Evolutionary conservation across 2,797 vertebrate genomes (phyloP).

Genomic region (Muscicapa comitata): DNA sequence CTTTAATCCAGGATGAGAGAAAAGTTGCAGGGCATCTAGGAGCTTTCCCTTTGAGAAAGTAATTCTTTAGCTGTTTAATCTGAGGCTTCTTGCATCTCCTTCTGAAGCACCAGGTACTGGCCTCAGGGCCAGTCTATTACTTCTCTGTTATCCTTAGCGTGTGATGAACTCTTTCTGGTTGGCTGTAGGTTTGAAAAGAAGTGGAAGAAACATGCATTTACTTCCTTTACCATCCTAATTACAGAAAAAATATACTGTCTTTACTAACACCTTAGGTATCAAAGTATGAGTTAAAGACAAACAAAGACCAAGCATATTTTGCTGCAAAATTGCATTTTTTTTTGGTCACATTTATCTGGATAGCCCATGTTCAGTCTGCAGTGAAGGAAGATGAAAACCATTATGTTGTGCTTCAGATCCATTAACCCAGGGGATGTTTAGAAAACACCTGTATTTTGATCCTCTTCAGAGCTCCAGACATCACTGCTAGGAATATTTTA

Average conservation of each 20-base stretch:
- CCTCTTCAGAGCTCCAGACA: not conserved
- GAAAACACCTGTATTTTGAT: not conserved
- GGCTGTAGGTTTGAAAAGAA: not conserved
- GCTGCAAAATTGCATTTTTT: not conserved
- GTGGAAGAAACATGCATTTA: not conserved
- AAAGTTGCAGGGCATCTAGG: not conserved
- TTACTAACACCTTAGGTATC: not conserved
- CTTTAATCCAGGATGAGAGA: not conserved
- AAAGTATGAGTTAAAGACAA: not conserved
- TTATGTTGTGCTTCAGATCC: not conserved
- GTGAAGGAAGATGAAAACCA: not conserved
- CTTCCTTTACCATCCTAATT: not conserved
- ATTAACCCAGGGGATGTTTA: not conserved
- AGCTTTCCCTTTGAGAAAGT: not conserved
- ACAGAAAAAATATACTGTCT: not conserved
- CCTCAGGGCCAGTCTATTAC: not conserved
- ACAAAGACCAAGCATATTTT: not conserved
- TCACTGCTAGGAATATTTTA: not conserved
- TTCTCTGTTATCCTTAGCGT: not conserved
- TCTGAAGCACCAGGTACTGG: not conserved
- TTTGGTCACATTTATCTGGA: accelerated
- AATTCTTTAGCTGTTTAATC: not conserved
- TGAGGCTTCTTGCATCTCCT: not conserved
- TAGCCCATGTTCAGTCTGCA: not conserved
- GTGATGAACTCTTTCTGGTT: not conserved